Evolutionary conservation across 2,113 vertebrate genomes (phyloP).

Genomic region (Daboia siamensis): DNA sequence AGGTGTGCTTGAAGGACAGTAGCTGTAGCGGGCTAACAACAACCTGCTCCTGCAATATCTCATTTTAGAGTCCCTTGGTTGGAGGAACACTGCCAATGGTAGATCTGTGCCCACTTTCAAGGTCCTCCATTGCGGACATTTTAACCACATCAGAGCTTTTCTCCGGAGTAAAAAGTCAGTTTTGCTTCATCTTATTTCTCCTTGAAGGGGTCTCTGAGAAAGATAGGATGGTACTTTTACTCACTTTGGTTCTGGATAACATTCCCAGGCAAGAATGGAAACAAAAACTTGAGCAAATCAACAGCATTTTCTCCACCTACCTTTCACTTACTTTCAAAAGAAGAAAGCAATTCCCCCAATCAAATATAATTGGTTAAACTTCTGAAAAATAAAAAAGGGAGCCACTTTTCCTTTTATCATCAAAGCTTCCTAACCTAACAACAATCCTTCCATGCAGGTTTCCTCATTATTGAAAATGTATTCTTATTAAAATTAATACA

Average conservation of each 20-base stretch:
- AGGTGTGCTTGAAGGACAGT: background rate
- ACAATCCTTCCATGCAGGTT: background rate
- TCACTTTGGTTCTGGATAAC: background rate
- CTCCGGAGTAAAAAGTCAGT: too few relatives aligned
- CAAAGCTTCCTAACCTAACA: constrained; percentile 28
- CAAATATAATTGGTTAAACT: background rate
- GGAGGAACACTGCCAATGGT: background rate
- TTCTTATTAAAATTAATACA: constrained; percentile 28
- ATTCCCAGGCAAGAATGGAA: background rate
- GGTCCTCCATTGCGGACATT: background rate
- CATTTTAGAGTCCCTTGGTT: background rate
- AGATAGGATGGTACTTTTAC: background rate
- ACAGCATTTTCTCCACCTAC: constrained; percentile 14
- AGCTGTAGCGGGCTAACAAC: background rate
- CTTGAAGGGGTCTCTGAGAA: background rate
- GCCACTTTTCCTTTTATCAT: background rate
- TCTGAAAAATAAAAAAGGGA: constrained; percentile 21
- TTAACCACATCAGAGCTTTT: background rate
- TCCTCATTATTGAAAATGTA: background rate
- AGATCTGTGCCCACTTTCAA: background rate
- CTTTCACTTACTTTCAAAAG: constrained; percentile 26
- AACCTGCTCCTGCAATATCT: background rate
- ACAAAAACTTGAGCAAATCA: constrained; percentile 27
- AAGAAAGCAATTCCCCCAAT: background rate
- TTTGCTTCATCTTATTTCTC: background rate